Percentiles rank a stretch among this genome's conserved stretches.
These are phyloP conservation scores for Brachyopa scutellaris DNA, from an alignment of 2,888 invertebrate species.

Conservation along the genomic window DNA sequence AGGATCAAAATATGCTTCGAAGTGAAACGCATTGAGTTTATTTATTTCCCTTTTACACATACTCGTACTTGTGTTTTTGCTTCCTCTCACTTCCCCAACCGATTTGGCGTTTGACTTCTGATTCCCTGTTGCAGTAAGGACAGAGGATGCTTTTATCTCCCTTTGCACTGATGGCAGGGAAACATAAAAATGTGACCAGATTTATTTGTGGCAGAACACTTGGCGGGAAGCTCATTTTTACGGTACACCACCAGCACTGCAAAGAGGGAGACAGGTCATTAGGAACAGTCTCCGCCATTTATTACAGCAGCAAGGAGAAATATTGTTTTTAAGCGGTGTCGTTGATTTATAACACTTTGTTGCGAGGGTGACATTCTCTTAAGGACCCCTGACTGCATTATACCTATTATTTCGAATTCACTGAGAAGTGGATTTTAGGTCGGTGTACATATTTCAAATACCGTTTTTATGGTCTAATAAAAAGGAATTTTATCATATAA, in stretches of 20 bases:
- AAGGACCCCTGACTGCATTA: conserved; percentile 42
- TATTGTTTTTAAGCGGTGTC: conserved; percentile 57
- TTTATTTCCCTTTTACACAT: conserved; percentile 28
- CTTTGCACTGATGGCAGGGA: neutral
- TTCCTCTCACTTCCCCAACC: neutral
- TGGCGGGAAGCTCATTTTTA: conserved; percentile 15
- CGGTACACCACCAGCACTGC: neutral
- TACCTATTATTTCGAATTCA: conserved; percentile 24
- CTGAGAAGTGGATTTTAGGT: neutral
- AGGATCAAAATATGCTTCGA: conserved; percentile 61
- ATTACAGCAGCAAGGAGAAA: conserved; percentile 37
- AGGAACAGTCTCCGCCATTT: conserved; percentile 56
- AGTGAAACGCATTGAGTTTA: conserved; percentile 69
- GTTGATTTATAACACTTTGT: conserved; percentile 42
- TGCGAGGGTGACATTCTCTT: conserved; percentile 42
- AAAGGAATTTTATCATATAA: conserved; percentile 39
- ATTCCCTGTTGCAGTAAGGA: neutral
- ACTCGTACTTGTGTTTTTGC: neutral
- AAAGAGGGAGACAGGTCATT: conserved; percentile 28
- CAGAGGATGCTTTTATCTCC: neutral
- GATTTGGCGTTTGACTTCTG: neutral
- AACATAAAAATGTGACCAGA: conserved; percentile 52
- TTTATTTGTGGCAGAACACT: conserved; percentile 17
- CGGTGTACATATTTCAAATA: no score
- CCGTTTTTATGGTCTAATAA: conserved; percentile 54